Evolutionary conservation across 1,140 invertebrate species (phyloP).

Genomic region (Phymorhynchus buccinoides): DNA sequence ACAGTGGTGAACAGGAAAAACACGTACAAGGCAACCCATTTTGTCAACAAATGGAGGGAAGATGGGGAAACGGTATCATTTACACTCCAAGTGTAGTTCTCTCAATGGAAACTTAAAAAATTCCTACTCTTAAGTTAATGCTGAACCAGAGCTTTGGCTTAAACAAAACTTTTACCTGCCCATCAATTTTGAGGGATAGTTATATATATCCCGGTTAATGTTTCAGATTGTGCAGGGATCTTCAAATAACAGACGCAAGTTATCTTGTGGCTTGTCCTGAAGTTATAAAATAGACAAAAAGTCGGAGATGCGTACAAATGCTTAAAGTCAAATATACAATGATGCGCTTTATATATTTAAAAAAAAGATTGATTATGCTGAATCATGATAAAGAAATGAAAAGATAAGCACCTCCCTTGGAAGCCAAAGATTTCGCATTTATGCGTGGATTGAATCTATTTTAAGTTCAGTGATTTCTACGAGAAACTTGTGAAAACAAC

Average conservation of each 20-base stretch:
- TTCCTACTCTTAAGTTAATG: too few relatives aligned
- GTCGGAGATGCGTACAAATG: neutral
- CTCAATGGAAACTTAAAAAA: neutral
- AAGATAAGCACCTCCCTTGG: too few relatives aligned
- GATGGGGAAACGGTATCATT: constrained; percentile 2
- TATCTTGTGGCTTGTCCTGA: neutral
- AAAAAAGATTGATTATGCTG: neutral
- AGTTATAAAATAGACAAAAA: neutral
- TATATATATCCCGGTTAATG: too few relatives aligned
- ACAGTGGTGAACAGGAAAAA: constrained; percentile 12
- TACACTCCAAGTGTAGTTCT: neutral
- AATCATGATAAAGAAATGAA: neutral
- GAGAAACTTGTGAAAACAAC: too few relatives aligned
- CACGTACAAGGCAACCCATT: constrained; percentile 7
- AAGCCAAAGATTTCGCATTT: too few relatives aligned
- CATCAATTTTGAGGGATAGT: too few relatives aligned
- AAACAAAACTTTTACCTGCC: too few relatives aligned
- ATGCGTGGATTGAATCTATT: too few relatives aligned
- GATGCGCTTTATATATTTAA: neutral
- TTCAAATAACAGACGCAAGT: too few relatives aligned
- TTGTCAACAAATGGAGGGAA: neutral
- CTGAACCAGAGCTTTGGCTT: too few relatives aligned
- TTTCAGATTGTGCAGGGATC: too few relatives aligned
- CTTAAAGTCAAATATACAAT: neutral
- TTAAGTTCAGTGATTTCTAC: too few relatives aligned